phyloP scores from a whole-genome alignment of 2,113 vertebrate species.

The Procavia capensis region DNA sequence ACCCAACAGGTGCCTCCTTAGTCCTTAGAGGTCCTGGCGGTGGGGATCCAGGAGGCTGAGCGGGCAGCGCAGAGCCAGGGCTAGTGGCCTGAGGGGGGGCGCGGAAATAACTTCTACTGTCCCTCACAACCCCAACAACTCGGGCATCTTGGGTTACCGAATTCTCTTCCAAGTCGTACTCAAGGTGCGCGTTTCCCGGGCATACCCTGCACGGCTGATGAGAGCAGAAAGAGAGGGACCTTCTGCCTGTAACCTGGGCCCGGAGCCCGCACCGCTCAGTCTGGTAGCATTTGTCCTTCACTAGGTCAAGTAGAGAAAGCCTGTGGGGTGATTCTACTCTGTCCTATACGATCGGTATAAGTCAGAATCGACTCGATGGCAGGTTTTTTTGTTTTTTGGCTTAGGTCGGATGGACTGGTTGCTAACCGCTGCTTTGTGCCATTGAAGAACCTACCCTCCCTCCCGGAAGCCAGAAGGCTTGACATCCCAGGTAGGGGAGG shows the following conservation, averaged over 20 bases:
- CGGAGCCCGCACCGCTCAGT: constrained; percentile 74
- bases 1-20: constrained; percentile 84
- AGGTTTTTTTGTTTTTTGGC: too few species aligned
- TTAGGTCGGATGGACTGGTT: constrained; percentile 60
- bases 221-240: constrained; percentile 56
- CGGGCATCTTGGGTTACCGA: too few species aligned
- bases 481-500: not conserved
- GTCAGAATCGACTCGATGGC: too few species aligned
- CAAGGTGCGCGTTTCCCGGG: constrained; percentile 53
- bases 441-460: not conserved
- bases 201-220: constrained; percentile 56
- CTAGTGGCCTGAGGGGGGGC: constrained; percentile 48
- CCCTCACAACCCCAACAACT: not conserved
- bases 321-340: too few species aligned
- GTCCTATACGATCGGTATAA: too few species aligned
- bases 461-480: not conserved
- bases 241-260: not conserved
- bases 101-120: not conserved
- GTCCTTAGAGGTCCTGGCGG: not conserved
- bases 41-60: too few species aligned
- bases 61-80: not conserved
- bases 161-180: constrained; percentile 69
- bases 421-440: constrained; percentile 57
- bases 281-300: constrained; percentile 62
- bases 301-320: too few species aligned